Base-by-base conservation (phyloP, 2,113 vertebrate species). In the Lates calcarifer region DNA sequence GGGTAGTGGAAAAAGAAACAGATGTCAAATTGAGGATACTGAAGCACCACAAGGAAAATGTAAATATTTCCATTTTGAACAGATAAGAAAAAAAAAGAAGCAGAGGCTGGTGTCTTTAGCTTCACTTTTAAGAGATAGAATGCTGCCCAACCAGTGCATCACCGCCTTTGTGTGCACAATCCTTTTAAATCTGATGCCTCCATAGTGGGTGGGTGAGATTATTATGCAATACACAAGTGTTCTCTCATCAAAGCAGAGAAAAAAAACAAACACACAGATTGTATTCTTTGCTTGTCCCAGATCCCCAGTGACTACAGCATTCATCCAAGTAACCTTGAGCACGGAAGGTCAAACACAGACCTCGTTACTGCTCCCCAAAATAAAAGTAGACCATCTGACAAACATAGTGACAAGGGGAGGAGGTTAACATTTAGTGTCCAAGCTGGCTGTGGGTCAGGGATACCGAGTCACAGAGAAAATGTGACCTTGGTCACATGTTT, bases 351-450 rank as follows among this genome's bases (percentile, higher is more conserved):
- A 57, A 77, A 71, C 35, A 45, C 68, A 85, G 63, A 84, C 79
- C 78, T 75, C 35, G 18, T 58, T 39, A 41, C 24, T 6, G 51
- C 60, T 61, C 87, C 74, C 85, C 67, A 90, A 94, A 92, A 92
- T 87, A 89, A 88, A 82, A 85, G 35, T 14, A 72, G 78, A 41
- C 26, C 47, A 66, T 75, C 79, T 79, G 66, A 72, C 62, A 87
- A 86, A 87, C 77, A 81, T 61, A 20, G 53, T 28, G 5, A 77
- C 61, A 47, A 22, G 69, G 49, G 45, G 65, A 17, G 39, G 43
- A 6, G 67, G 72, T 26, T 45, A 72, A 66, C 60, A 69, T 28
- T 61, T 35, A 49, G 61, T 12, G 56, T 77, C 66, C 18, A 8
- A 10, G 49, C 77, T 60, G 70, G 56, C 56, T 35, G 45, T 26